Base-by-base conservation (phyloP, 2,888 invertebrate genomes). In the Drosophila prostipennis region DNA sequence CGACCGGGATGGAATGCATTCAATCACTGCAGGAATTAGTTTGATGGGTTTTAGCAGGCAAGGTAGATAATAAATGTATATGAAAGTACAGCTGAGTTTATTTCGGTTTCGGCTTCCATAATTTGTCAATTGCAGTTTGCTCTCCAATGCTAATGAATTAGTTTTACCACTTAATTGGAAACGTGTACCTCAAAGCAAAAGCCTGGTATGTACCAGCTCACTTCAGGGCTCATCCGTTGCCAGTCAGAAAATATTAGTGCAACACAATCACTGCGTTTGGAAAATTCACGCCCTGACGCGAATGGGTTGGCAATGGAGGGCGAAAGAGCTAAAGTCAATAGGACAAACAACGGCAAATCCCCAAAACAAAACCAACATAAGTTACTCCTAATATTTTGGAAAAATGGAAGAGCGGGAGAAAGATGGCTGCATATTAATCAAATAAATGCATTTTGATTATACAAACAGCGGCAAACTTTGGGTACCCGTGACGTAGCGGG, bases 371-470 rank as follows among this genome's bases (percentile, higher is more conserved):
- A 64, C 51, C 52, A 8, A 42, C 23, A 76, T 68, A 71, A 46
- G 10, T 52, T 32, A 64, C 56, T 59, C 48, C 4, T 2, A 14
- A 16, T 48, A 10, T 46, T 46, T 46, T 11, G 7, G 4, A 53
- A 70, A 52, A 42, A 42, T 19, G 3, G 13, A 1, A 42, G 19
- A 29, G n/a, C n/a, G 14, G 34, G 16, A 57, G 4, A 39, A 23
- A 40, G 57, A 23, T 19, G 6, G 51, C 55, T 54, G 56, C 59
- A 53, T 56, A 81, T 82, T 87, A 85, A 82, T 78, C 73, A 78
- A 81, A 81, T 72, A 85, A 74, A 77, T 79, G 76, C 60, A 64
- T 74, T 87, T 80, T 78, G 71, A 71, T 80, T 61, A 78, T 73
- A 48, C 43, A 56, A 71, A 56, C 42, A 42, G 13, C 16, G 32